A percentile compares a stretch with the other conserved stretches of the same genome.
These are phyloP conservation scores for Dunckerocampus dactyliophorus DNA, from an alignment of 2,113 vertebrate genomes.

Conservation along the genomic window DNA sequence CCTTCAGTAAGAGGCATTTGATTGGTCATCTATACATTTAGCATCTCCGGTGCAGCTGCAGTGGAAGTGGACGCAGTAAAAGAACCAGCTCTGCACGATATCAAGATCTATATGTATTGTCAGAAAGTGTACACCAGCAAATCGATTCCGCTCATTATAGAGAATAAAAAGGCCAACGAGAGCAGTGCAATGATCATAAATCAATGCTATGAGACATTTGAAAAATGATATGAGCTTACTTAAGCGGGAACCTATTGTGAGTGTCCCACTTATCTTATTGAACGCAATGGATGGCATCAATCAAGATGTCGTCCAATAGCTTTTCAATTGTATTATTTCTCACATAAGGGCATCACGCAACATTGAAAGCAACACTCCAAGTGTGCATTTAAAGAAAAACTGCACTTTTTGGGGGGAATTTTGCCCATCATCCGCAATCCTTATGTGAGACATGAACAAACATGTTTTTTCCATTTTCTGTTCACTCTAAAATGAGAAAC, in stretches of 20 bases:
- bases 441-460: too few species aligned
- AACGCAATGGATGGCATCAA: neutral
- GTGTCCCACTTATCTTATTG: neutral
- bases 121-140: neutral
- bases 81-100: conserved; percentile 1
- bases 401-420: too few species aligned
- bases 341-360: neutral
- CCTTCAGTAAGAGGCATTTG: neutral
- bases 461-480: too few species aligned
- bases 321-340: neutral
- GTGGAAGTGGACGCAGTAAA: conserved; percentile 6
- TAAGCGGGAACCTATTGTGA: neutral
- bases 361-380: neutral
- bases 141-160: conserved; percentile 2
- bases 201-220: neutral
- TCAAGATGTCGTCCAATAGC: neutral
- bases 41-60: conserved; percentile 1
- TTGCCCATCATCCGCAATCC: too few species aligned
- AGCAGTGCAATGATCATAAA: conserved; percentile 6
- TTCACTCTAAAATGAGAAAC: too few species aligned
- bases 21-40: neutral
- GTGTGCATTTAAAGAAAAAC: too few species aligned
- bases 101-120: conserved; percentile 5
- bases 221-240: neutral
- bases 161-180: conserved; percentile 5